Percentiles rank a stretch among this genome's conserved stretches.
Evolutionary conservation across 2,888 invertebrate species (phyloP).

Genomic region (Ophioninae sp.): DNA sequence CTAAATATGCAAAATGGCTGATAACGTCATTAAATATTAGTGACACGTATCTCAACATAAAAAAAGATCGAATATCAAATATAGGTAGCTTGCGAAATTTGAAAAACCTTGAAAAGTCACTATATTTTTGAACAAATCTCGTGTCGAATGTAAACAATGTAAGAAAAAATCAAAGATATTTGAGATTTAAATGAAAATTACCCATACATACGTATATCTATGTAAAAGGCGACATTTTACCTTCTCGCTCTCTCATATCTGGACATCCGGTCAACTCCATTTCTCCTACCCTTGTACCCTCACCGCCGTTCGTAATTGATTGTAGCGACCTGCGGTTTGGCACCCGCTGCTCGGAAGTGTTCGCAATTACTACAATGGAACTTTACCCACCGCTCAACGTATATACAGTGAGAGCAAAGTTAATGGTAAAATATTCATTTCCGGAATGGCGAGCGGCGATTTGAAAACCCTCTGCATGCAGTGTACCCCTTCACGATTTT

Average conservation of each 20-base stretch:
- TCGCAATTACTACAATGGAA: slow-evolving; percentile 77
- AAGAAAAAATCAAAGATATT: background rate
- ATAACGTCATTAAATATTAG: no score
- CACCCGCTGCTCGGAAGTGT: slow-evolving; percentile 77
- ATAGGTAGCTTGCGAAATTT: no score
- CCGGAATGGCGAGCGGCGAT: slow-evolving; percentile 61
- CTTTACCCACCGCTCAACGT: slow-evolving; percentile 47
- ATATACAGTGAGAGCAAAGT: slow-evolving; percentile 48
- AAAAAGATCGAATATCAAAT: no score
- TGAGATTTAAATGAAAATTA: background rate
- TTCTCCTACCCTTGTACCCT: slow-evolving; percentile 27
- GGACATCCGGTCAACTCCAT: slow-evolving; percentile 45
- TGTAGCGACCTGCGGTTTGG: slow-evolving; percentile 78
- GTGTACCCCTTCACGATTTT: background rate
- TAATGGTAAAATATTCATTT: slow-evolving; percentile 75
- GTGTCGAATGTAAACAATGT: background rate
- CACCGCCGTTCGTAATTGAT: slow-evolving; percentile 75
- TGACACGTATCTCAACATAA: no score
- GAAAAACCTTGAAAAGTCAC: no score
- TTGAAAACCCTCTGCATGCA: slow-evolving; percentile 42
- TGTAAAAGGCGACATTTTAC: slow-evolving; percentile 32
- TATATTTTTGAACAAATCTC: no score
- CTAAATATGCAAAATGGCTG: no score
- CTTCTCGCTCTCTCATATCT: slow-evolving; percentile 30
- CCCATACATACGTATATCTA: background rate